Evolutionary conservation across 2,113 vertebrate genomes (phyloP).

Genomic region (Elephantulus edwardii): DNA sequence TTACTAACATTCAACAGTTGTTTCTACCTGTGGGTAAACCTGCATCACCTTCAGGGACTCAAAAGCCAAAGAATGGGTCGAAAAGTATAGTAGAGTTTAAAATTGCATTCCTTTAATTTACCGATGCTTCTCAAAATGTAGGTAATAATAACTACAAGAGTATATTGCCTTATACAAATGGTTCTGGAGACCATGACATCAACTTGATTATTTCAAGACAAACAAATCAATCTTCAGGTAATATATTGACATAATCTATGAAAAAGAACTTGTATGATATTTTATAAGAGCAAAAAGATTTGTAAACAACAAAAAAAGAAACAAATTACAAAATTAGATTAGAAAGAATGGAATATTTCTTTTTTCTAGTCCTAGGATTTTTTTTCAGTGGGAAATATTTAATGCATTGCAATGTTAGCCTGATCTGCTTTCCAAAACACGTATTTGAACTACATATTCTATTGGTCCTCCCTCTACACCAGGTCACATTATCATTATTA

Average conservation of each 20-base stretch:
- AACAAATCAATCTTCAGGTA: neutral
- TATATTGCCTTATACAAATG: neutral
- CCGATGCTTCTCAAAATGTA: neutral
- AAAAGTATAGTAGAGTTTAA: neutral
- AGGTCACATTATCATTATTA: neutral
- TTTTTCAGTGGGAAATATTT: neutral
- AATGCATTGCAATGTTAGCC: neutral
- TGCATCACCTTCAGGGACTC: neutral
- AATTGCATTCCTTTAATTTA: neutral
- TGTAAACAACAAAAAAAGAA: neutral
- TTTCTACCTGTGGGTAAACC: too few species aligned
- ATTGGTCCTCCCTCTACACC: neutral
- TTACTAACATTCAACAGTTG: too few species aligned
- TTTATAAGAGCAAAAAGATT: neutral
- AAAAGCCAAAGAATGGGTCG: neutral
- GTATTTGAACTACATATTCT: accelerated
- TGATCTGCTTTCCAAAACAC: neutral
- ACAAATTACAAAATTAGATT: neutral
- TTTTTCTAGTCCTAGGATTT: neutral
- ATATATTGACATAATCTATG: neutral
- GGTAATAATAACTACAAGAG: neutral
- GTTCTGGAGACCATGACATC: neutral
- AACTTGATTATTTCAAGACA: neutral
- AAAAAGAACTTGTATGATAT: neutral
- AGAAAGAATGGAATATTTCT: neutral